Evolutionary conservation across 2,888 invertebrate species (phyloP).

Genomic region (Hirtodrosophila confusa): DNA sequence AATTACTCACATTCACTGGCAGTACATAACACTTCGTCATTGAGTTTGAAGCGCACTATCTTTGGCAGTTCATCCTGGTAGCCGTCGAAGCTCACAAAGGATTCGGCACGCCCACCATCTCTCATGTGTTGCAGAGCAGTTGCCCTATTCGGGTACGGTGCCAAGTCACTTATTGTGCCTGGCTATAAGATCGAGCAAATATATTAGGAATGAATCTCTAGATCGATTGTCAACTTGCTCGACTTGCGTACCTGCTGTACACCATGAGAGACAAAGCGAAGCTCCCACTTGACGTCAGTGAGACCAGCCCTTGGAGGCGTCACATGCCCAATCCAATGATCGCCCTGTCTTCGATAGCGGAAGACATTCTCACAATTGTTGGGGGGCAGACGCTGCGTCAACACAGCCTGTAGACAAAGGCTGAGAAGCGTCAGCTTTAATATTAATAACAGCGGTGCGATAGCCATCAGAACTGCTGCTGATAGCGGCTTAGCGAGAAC

Average conservation of each 20-base stretch:
- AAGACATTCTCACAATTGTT: constrained; percentile 53
- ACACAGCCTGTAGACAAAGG: constrained; percentile 21
- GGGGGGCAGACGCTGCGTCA: constrained; percentile 46
- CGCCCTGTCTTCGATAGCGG: constrained; percentile 34
- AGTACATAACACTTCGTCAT: constrained; percentile 47
- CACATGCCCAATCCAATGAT: constrained; percentile 47
- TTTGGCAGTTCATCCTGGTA: constrained; percentile 56
- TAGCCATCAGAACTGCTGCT: constrained; percentile 53
- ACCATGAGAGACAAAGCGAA: constrained; percentile 32
- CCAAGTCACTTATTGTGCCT: constrained; percentile 35
- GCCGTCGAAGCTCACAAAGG: constrained; percentile 44
- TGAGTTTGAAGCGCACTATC: constrained; percentile 39
- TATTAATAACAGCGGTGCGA: background rate
- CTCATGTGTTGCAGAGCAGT: constrained; percentile 38
- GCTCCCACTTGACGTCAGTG: constrained; percentile 41
- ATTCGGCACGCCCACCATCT: constrained; percentile 42
- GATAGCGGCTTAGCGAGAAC: constrained; percentile 49
- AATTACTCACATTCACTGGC: constrained; percentile 54
- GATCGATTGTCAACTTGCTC: background rate
- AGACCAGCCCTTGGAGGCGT: constrained; percentile 41
- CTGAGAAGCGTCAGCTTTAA: constrained; percentile 21
- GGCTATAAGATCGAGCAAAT: constrained; percentile 24
- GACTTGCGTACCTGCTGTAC: constrained; percentile 24
- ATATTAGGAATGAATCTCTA: background rate
- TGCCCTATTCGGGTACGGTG: constrained; percentile 45